These are phyloP conservation scores for Orussus abietinus DNA, from an alignment of 1,140 invertebrate genomes.

Conservation along the genomic window DNA sequence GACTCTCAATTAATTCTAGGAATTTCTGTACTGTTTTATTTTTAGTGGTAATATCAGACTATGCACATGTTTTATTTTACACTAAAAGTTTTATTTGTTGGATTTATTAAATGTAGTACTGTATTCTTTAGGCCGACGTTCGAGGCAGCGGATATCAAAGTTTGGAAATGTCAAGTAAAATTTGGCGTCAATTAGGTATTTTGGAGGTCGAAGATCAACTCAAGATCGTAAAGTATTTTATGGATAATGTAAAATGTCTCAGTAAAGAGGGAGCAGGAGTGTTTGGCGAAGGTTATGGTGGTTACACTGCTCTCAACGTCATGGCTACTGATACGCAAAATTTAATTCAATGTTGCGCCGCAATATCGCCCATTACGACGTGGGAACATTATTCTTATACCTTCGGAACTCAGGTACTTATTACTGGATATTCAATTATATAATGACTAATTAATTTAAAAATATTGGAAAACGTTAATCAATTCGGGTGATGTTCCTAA, in stretches of 20 bases:
- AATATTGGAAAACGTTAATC: too few species aligned
- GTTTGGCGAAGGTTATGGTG: slow-evolving; percentile 14
- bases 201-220: slow-evolving; percentile 11
- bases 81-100: not conserved
- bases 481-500: too few species aligned
- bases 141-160: slow-evolving; percentile 11
- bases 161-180: not conserved
- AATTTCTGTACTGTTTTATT: too few species aligned
- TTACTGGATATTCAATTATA: too few species aligned
- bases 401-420: not conserved
- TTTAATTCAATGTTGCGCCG: slow-evolving; percentile 9
- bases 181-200: not conserved
- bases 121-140: slow-evolving; percentile 13
- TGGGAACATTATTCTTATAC: not conserved
- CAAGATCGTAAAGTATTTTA: not conserved
- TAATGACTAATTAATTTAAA: too few species aligned
- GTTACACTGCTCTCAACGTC: slow-evolving; percentile 13
- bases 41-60: too few species aligned
- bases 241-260: slow-evolving; percentile 1
- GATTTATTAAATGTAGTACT: too few species aligned
- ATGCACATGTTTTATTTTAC: too few species aligned
- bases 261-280: not conserved
- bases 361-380: slow-evolving; percentile 7
- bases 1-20: too few species aligned
- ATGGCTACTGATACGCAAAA: not conserved